Conservation (phyloP, 2,797 vertebrate species). For the Phataginus tricuspis region DNA sequence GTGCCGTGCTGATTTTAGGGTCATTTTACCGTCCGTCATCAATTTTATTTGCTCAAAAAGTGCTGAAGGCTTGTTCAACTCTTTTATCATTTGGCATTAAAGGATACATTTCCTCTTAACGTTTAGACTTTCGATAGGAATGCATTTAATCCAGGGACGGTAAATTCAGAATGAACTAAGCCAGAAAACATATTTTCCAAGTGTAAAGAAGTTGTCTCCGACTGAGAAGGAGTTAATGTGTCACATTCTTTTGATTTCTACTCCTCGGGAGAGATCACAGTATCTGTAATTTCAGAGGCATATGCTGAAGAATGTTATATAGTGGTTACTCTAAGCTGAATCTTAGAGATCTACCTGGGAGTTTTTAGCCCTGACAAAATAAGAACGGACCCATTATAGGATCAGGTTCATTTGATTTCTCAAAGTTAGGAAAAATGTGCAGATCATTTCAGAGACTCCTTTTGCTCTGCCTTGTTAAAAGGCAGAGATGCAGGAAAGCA, state of each 20-base stretch:
- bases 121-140: slow-evolving; percentile 49
- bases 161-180: slow-evolving; percentile 58
- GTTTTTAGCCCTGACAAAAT: slow-evolving; percentile 61
- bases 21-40: slow-evolving; percentile 27
- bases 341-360: slow-evolving; percentile 57
- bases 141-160: background rate
- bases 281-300: slow-evolving; percentile 67
- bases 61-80: slow-evolving; percentile 6
- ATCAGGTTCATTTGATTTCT: slow-evolving; percentile 68
- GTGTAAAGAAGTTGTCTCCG: slow-evolving; percentile 38
- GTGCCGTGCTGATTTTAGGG: slow-evolving; percentile 17
- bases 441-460: slow-evolving; percentile 47
- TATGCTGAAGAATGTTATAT: slow-evolving; percentile 65
- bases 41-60: slow-evolving; percentile 49
- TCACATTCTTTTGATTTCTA: slow-evolving; percentile 66
- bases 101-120: slow-evolving; percentile 29
- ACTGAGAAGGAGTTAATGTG: slow-evolving; percentile 61
- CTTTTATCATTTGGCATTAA: slow-evolving; percentile 47
- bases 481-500: slow-evolving; percentile 46
- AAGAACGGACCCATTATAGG: slow-evolving; percentile 61
- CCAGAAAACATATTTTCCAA: slow-evolving; percentile 60
- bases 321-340: slow-evolving; percentile 71
- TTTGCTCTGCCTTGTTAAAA: slow-evolving; percentile 41
- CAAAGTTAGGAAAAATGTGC: slow-evolving; percentile 61
- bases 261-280: slow-evolving; percentile 60